Base-by-base conservation (phyloP, 2,113 vertebrate species). In the Leptodactylus fuscus region DNA sequence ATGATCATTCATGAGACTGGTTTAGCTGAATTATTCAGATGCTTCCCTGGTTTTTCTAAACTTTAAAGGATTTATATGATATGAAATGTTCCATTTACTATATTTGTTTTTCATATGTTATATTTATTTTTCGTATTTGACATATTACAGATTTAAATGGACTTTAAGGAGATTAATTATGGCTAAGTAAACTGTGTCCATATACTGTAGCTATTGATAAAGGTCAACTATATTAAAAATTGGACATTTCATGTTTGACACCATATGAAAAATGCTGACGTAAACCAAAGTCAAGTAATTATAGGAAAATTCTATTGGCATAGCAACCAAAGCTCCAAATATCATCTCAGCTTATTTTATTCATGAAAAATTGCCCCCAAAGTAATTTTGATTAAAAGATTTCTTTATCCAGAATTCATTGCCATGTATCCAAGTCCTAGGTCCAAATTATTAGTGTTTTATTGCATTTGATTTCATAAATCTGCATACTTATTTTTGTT, bases 1-100 rank as follows among this genome's bases (percentile, higher is more conserved):
- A 58, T 58, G 49, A 79, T 38, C 51, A 58, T 79, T 32, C 22
- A 79, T 79, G 18, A 58, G 76, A 15, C 16, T 58, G 32, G 36
- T 58, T n/a, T 38, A 16, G 32, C 4, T 60, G 32, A 38, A 79
- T 79, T 49, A 32, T 76, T 51, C 70, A 24, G 10, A 41, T 44
- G 22, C 18, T 69, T 69, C 34, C 18, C 11, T 24, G 11, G 22
- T 46, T 24, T 44, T 73, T 24, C 36, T 44, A 73, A 73, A 73
- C 38, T 20, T 69, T 38, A 69, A 38, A 38, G 34, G 8, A 16
- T 38, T 69, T 69, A 38, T 38, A 69, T 65, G 1, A 65, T 69
- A 22, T 38, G 18, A 67, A n/a, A 34, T 67, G 11, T 67, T 67
- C 34, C 32, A 67, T 67, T 16, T 29, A 32, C 60, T 32, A 65